Percentiles rank a stretch among this genome's conserved stretches.
Evolutionary conservation across 2,888 invertebrate genomes (phyloP).

Genomic region (Stenurella melanura): DNA sequence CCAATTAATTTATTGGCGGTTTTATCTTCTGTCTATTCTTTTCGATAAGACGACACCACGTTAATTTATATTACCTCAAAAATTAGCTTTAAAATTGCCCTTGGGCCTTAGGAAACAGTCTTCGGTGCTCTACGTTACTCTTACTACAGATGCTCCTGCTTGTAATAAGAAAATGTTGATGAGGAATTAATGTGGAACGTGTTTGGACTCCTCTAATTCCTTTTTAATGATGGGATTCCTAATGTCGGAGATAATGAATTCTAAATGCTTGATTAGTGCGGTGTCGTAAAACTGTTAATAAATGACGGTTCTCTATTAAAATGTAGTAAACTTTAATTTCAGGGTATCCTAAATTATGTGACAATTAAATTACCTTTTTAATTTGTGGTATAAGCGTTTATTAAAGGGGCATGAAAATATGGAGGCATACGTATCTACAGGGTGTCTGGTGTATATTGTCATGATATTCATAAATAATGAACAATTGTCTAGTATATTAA

Average conservation of each 20-base stretch:
- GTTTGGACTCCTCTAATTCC: conserved; percentile 48
- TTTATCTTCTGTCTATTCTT: conserved; percentile 9
- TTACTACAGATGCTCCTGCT: conserved; percentile 19
- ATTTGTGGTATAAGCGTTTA: too few relatives aligned
- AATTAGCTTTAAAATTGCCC: conserved; percentile 26
- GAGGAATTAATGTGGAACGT: conserved; percentile 43
- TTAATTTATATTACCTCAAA: conserved; percentile 21
- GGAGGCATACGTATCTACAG: background rate
- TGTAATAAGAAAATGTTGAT: conserved; percentile 36
- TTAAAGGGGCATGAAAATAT: too few relatives aligned
- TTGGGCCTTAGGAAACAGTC: conserved; percentile 3
- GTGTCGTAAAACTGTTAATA: conserved; percentile 16
- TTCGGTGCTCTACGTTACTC: conserved; percentile 12
- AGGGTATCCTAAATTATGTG: conserved; percentile 24
- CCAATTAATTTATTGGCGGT: background rate
- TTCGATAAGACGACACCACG: conserved; percentile 12
- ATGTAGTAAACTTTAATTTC: conserved; percentile 14
- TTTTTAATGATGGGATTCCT: conserved; percentile 53
- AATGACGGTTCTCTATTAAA: conserved; percentile 19
- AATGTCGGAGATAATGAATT: conserved; percentile 47
- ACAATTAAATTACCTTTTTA: conserved; percentile 8
- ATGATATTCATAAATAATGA: too few relatives aligned
- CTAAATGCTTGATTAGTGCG: conserved; percentile 48
- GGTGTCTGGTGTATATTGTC: too few relatives aligned
- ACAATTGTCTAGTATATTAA: too few relatives aligned